Evolutionary conservation across 2,888 invertebrate genomes (phyloP).

Genomic region (Labia minor): DNA sequence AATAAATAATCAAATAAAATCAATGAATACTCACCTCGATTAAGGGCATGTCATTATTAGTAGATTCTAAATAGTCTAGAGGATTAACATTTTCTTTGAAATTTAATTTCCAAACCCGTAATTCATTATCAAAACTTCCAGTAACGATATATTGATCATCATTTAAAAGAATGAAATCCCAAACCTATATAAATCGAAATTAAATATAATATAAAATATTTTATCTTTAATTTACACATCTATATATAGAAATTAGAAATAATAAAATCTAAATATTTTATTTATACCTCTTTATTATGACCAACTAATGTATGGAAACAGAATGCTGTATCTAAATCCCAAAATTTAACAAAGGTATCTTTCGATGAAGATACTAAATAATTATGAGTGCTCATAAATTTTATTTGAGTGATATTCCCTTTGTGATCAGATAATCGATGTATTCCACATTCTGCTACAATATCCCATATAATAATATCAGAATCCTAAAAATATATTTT

Average conservation of each 20-base stretch:
- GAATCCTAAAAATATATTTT: conserved; percentile 61
- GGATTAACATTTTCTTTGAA: conserved; percentile 38
- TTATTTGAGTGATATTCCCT: conserved; percentile 70
- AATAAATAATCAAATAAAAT: not conserved
- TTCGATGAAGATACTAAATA: conserved; percentile 74
- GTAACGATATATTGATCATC: conserved; percentile 76
- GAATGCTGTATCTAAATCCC: conserved; percentile 90
- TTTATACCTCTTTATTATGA: conserved; percentile 64
- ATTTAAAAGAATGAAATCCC: conserved; percentile 69
- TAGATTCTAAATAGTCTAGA: not conserved
- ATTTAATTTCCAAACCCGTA: conserved; percentile 72
- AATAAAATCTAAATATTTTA: conserved; percentile 16
- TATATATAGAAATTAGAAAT: not conserved
- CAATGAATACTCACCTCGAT: not conserved
- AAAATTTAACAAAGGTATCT: conserved; percentile 91
- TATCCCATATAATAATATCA: conserved; percentile 89
- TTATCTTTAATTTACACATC: not conserved
- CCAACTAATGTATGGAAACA: conserved; percentile 92
- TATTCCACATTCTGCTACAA: conserved; percentile 81
- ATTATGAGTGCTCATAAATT: conserved; percentile 58
- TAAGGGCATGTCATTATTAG: no score
- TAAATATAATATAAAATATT: conserved; percentile 21
- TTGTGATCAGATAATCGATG: conserved; percentile 87
- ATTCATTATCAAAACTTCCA: conserved; percentile 72
- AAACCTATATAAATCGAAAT: conserved; percentile 50